phyloP scores from a whole-genome alignment of 2,113 vertebrate genomes.

The Seriola dumerili region DNA sequence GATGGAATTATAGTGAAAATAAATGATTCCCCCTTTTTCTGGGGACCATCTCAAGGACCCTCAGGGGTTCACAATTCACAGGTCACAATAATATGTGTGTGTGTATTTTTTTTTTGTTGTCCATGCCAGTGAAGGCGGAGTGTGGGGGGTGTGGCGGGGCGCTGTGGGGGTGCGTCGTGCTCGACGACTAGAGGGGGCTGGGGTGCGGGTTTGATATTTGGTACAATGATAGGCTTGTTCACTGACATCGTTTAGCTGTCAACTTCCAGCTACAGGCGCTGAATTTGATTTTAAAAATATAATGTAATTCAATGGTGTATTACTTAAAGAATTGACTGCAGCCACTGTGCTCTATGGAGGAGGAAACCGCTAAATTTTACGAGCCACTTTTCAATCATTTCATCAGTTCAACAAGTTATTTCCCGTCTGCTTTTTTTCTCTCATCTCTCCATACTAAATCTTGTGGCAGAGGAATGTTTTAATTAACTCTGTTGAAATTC shows the following conservation, averaged over 20 bases:
- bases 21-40: too few species aligned
- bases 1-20: too few species aligned
- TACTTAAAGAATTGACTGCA: too few species aligned
- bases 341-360: background rate
- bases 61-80: background rate
- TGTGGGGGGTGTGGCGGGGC: too few species aligned
- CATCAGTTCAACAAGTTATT: background rate
- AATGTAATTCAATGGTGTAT: too few species aligned
- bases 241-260: background rate
- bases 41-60: too few species aligned
- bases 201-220: too few species aligned
- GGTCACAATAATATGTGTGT: too few species aligned
- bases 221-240: too few species aligned
- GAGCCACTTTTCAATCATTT: background rate
- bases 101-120: background rate
- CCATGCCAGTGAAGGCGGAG: background rate
- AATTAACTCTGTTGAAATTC: slow-evolving; percentile 46
- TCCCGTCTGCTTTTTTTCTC: slow-evolving; percentile 27
- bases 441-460: background rate
- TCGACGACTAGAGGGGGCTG: too few species aligned
- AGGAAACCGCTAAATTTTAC: background rate
- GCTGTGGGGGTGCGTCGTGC: too few species aligned
- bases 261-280: background rate
- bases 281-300: too few species aligned
- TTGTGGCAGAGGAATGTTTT: slow-evolving; percentile 22